A percentile compares a stretch with the other conserved stretches of the same genome.
phyloP scores from a whole-genome alignment of 2,888 invertebrate species.

The Falcaria lacertinaria region DNA sequence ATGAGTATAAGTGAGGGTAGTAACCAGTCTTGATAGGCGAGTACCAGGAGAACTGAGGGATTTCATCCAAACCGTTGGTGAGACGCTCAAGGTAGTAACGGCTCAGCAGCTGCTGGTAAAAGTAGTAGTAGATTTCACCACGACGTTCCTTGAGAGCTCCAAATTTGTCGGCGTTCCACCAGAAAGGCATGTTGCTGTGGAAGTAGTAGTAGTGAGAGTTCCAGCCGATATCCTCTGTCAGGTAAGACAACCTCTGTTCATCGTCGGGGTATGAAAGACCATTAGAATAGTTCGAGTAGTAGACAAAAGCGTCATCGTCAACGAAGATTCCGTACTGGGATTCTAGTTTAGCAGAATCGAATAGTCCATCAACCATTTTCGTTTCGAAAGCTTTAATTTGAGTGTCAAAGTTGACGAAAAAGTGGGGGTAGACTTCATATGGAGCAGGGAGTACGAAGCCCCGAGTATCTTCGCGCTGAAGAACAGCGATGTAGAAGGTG shows the following conservation, averaged over 20 bases:
- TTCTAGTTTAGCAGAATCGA: conserved; percentile 40
- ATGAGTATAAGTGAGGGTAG: conserved; percentile 33
- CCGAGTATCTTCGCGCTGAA: conserved; percentile 79
- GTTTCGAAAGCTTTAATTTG: conserved; percentile 61
- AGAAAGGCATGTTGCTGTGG: conserved; percentile 82
- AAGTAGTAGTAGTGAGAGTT: conserved; percentile 84
- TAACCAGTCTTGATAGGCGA: conserved; percentile 72
- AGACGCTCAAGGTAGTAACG: conserved; percentile 86
- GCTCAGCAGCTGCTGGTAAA: conserved; percentile 83
- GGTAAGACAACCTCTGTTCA: conserved; percentile 82
- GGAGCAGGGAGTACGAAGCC: conserved; percentile 82
- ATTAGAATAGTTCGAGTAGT: conserved; percentile 81
- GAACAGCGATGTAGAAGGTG: conserved; percentile 78
- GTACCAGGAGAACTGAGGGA: conserved; percentile 82
- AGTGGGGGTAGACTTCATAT: conserved; percentile 84
- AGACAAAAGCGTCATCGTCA: conserved; percentile 61
- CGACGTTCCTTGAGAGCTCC: conserved; percentile 75
- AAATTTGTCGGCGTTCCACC: conserved; percentile 77
- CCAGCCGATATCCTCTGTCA: conserved; percentile 85
- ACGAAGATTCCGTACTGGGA: conserved; percentile 54
- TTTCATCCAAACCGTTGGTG: conserved; percentile 81
- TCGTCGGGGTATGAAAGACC: conserved; percentile 57
- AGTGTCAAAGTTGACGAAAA: conserved; percentile 81
- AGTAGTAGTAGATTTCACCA: conserved; percentile 83
- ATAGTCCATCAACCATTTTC: conserved; percentile 57